Evolutionary conservation across 2,888 invertebrate genomes (phyloP).

Genomic region (Hofmannophila pseudospretella): DNA sequence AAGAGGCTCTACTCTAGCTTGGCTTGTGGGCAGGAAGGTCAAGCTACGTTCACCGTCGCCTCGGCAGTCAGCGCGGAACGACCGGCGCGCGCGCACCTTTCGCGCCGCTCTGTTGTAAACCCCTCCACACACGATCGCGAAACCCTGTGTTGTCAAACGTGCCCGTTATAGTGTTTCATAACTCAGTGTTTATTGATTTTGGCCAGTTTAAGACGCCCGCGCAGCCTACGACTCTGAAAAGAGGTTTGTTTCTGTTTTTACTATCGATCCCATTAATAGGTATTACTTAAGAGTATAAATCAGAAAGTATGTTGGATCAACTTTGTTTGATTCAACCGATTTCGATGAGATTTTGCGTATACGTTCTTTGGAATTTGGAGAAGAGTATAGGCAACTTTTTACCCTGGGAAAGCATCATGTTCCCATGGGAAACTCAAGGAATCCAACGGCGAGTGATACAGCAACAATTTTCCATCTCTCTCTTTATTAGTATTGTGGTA

Average conservation of each 20-base stretch:
- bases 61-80: conserved; percentile 66
- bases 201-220: conserved; percentile 35
- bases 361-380: too few relatives aligned
- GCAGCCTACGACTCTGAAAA: conserved; percentile 44
- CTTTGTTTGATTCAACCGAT: too few relatives aligned
- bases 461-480: conserved; percentile 24
- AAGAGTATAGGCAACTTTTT: too few relatives aligned
- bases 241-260: conserved; percentile 52
- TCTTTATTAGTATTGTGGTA: conserved; percentile 36
- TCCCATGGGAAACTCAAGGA: too few relatives aligned
- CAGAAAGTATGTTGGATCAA: too few relatives aligned
- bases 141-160: conserved; percentile 54
- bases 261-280: too few relatives aligned
- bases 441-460: too few relatives aligned
- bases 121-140: conserved; percentile 43
- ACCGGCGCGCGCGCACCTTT: conserved; percentile 59
- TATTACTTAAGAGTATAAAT: too few relatives aligned
- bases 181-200: conserved; percentile 50
- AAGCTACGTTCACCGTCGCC: conserved; percentile 59
- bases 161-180: conserved; percentile 68
- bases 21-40: conserved; percentile 72
- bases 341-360: too few relatives aligned
- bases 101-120: conserved; percentile 23
- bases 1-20: conserved; percentile 58
- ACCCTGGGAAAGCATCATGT: too few relatives aligned